These are phyloP conservation scores for Escarpia spicata DNA, from an alignment of 2,888 invertebrate genomes.

Conservation along the genomic window DNA sequence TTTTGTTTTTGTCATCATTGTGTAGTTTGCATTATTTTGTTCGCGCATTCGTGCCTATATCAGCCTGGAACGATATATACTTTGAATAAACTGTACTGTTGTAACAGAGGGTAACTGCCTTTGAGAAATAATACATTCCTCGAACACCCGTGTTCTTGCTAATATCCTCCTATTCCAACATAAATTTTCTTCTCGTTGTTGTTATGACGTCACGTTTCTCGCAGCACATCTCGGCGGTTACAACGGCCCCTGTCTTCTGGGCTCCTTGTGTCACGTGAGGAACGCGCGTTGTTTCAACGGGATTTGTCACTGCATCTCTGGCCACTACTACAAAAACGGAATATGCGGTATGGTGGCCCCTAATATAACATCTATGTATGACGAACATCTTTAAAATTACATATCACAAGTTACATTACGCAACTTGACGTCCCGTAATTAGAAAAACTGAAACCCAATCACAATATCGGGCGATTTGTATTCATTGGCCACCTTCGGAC, in stretches of 20 bases:
- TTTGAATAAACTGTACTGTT: not conserved
- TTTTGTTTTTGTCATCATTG: not conserved
- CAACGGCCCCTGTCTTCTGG: conserved; percentile 39
- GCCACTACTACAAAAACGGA: conserved; percentile 36
- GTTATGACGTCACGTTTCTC: conserved; percentile 6
- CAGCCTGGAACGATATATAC: not conserved
- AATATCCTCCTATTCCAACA: not conserved
- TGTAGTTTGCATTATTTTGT: not conserved
- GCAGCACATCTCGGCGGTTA: conserved; percentile 38
- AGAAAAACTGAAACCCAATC: too few species aligned
- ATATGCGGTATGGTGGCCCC: conserved; percentile 35
- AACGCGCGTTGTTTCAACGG: conserved; percentile 39
- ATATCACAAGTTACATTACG: not conserved
- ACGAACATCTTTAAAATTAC: not conserved
- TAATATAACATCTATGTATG: not conserved
- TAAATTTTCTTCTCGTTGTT: not conserved
- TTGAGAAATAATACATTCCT: not conserved
- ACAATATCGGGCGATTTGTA: too few species aligned
- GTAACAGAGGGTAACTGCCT: not conserved
- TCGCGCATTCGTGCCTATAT: too few species aligned
- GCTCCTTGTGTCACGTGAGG: conserved; percentile 31
- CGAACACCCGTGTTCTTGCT: not conserved
- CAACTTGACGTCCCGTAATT: not conserved
- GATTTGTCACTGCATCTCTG: conserved; percentile 31
- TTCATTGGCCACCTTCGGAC: too few species aligned